Base-by-base conservation (phyloP, 1,140 invertebrate genomes). In the Odontomachus brunneus region DNA sequence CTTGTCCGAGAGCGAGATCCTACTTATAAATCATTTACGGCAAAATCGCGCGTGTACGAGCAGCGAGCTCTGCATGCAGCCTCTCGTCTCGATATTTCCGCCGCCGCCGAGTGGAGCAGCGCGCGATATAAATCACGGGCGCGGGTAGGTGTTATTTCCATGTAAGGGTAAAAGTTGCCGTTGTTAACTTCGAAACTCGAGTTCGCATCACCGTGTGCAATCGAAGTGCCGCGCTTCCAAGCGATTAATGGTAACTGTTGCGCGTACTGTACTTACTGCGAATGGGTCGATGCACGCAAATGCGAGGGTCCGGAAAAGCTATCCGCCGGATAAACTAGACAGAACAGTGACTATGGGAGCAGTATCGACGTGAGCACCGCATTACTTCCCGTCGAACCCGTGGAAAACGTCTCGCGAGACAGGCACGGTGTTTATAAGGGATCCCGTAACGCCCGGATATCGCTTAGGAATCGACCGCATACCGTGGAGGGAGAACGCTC, bases 341-440 rank as follows among this genome's bases (percentile, higher is more conserved):
- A 33, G n/a, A 22, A 55, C 51, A 11, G 33, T 11, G 14, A 22
- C 7, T 3, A 7, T 2, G 9, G 0, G 26, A 2, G 3, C 0
- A n/a, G 1, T 51, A 26, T 7, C 5, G 49, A 1, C 33, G 17
- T 14, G 24, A 4, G 51, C 51, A 53, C 51, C 53, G n/a, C 55
- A 59, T 38, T 48, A 14, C 38, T 53, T 81, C 33, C 63, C 51
- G 24, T 44, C 44, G 51, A 75, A 75, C 38, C 14, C n/a, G 49
- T 65, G 33, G 51, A 82, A 75, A 75, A 75, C 51, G 59, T 78
- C 60, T 60, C 48, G 26, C 48, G 7, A 11, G 22, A 48, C 38
- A 48, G 15, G 38, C 26, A 19, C 4, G 44, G 29, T 38, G 29
- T 71, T 85, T 85, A 83, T 83, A 85, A 76, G 49, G 51, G 57